Evolutionary conservation across 2,888 invertebrate species (phyloP).

Genomic region (Drosophila nr. perissopoda): DNA sequence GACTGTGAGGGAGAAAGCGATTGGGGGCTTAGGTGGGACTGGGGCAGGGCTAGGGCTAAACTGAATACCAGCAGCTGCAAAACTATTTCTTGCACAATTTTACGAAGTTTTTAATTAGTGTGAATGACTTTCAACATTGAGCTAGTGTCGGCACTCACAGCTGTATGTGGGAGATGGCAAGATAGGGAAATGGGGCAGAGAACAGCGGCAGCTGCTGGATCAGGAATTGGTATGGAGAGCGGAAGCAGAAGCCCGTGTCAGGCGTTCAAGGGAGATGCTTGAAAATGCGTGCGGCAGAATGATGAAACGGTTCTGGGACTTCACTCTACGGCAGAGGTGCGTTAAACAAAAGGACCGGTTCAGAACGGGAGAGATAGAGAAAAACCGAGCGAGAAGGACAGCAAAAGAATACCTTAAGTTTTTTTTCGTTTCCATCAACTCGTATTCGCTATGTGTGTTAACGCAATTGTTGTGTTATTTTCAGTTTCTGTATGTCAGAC

Average conservation of each 20-base stretch:
- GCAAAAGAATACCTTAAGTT: conserved; percentile 33
- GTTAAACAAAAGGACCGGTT: conserved; percentile 3
- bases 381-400: background rate
- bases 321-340: conserved; percentile 11
- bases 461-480: conserved; percentile 20
- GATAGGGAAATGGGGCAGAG: conserved; percentile 1
- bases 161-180: conserved; percentile 25
- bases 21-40: conserved; percentile 8
- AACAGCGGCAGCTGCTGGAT: background rate
- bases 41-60: conserved; percentile 27
- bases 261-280: conserved; percentile 56
- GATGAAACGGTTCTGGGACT: conserved; percentile 32
- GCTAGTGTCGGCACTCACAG: conserved; percentile 43
- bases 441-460: conserved; percentile 36
- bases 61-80: conserved; percentile 74
- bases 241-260: conserved; percentile 15
- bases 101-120: conserved; percentile 84
- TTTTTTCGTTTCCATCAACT: conserved; percentile 37
- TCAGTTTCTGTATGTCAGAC: conserved; percentile 37
- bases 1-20: conserved; percentile 26
- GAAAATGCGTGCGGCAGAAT: conserved; percentile 61
- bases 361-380: background rate
- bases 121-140: conserved; percentile 80
- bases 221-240: conserved; percentile 6
- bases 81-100: conserved; percentile 79